Conservation (phyloP, 2,113 vertebrate genomes). For the Oxyruncus cristatus region DNA sequence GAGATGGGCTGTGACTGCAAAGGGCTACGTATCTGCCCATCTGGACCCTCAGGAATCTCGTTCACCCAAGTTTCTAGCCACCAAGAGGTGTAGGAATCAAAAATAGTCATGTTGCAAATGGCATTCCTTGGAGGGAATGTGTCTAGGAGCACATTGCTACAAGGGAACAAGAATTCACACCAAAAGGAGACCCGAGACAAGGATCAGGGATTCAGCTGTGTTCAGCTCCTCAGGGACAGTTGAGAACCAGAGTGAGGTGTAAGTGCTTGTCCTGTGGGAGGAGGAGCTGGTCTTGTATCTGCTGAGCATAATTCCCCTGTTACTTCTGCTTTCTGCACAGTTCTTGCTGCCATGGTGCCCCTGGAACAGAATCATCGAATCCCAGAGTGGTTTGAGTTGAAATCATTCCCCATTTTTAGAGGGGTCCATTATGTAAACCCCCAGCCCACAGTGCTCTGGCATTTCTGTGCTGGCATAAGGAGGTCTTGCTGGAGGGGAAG, state of each 20-base stretch:
- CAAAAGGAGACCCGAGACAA: neutral
- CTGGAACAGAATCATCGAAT: neutral
- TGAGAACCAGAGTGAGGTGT: neutral
- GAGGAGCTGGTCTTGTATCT: neutral
- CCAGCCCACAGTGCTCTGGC: neutral
- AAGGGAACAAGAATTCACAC: neutral
- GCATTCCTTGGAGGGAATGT: neutral
- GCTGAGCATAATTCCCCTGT: neutral
- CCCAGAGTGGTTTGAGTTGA: neutral
- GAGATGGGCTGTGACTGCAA: neutral
- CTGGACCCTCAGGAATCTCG: neutral
- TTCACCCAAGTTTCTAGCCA: neutral
- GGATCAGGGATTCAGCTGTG: neutral
- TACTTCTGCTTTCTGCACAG: neutral
- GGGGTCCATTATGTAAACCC: neutral
- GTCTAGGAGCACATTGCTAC: neutral
- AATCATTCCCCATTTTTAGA: neutral
- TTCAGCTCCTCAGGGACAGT: neutral
- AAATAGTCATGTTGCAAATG: neutral
- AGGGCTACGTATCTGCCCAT: neutral
- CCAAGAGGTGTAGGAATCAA: neutral
- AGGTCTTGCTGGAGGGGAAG: neutral
- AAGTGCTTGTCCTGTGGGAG: neutral
- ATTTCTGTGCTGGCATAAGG: neutral
- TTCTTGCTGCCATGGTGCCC: neutral